Evolutionary conservation across 1,140 invertebrate genomes (phyloP).

Genomic region (Dryas iulia): DNA sequence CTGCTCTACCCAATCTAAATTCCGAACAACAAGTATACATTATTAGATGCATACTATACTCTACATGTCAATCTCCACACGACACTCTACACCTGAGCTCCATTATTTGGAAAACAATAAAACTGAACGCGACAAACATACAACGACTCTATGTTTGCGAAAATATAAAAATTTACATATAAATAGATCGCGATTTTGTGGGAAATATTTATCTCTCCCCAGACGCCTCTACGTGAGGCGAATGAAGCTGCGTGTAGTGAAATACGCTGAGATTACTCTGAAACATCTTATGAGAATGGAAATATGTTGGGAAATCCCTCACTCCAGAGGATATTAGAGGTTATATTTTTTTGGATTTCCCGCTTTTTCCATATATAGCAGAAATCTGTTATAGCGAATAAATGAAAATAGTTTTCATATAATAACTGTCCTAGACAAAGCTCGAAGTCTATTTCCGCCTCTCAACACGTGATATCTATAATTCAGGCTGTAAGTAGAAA

Average conservation of each 20-base stretch:
- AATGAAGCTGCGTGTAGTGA: slow-evolving; percentile 35
- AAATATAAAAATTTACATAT: slow-evolving; percentile 76
- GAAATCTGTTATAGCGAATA: too few relatives aligned
- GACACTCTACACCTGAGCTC: slow-evolving; percentile 17
- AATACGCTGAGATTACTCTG: slow-evolving; percentile 33
- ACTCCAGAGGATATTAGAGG: not conserved
- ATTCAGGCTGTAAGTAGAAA: too few relatives aligned
- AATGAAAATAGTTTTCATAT: too few relatives aligned
- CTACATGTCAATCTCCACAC: not conserved
- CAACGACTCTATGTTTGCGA: slow-evolving; percentile 40
- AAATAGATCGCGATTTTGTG: slow-evolving; percentile 57
- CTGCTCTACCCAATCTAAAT: not conserved
- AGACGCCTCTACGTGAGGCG: slow-evolving; percentile 61
- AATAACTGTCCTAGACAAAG: too few relatives aligned
- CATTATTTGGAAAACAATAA: slow-evolving; percentile 52
- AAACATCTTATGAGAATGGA: not conserved
- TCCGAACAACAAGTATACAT: not conserved
- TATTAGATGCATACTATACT: not conserved
- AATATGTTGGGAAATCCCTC: not conserved
- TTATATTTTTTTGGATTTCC: too few relatives aligned
- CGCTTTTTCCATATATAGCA: too few relatives aligned
- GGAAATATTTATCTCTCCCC: slow-evolving; percentile 70
- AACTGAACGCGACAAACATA: slow-evolving; percentile 50
- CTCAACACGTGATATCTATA: too few relatives aligned
- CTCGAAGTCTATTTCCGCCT: too few relatives aligned